These are phyloP conservation scores for Platycheirus rosarum DNA, from an alignment of 2,888 invertebrate genomes.

Conservation along the genomic window DNA sequence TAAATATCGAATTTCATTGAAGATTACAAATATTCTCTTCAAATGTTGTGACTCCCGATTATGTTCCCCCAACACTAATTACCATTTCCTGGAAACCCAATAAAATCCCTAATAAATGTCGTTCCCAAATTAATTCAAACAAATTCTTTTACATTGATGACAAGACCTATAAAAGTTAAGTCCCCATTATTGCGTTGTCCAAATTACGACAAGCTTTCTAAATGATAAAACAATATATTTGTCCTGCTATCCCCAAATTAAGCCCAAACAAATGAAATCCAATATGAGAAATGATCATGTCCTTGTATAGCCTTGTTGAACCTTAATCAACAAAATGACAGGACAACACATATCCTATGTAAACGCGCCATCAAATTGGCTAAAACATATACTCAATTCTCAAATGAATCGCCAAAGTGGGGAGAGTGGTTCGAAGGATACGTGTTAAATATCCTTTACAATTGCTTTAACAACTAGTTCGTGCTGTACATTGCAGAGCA, in stretches of 20 bases:
- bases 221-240: constrained; percentile 51
- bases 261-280: constrained; percentile 30
- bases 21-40: too few relatives aligned
- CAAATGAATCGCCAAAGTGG: constrained; percentile 48
- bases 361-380: neutral
- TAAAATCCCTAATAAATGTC: neutral
- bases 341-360: constrained; percentile 10
- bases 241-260: neutral
- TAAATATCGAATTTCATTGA: too few relatives aligned
- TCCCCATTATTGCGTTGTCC: constrained; percentile 1
- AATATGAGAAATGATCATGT: constrained; percentile 22
- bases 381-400: constrained; percentile 36
- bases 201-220: constrained; percentile 43
- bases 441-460: constrained; percentile 26
- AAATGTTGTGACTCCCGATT: too few relatives aligned
- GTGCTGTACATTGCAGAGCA: neutral
- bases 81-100: neutral
- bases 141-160: neutral
- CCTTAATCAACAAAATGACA: constrained; percentile 56
- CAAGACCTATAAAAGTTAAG: constrained; percentile 4
- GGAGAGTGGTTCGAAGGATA: constrained; percentile 27
- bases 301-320: constrained; percentile 31
- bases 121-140: constrained; percentile 15
- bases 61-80: neutral
- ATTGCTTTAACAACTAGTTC: constrained; percentile 37